Evolutionary conservation across 1,140 invertebrate species (phyloP), one percentile per base, ranked within the genome.

Genomic region (Neodiprion fabricii): DNA sequence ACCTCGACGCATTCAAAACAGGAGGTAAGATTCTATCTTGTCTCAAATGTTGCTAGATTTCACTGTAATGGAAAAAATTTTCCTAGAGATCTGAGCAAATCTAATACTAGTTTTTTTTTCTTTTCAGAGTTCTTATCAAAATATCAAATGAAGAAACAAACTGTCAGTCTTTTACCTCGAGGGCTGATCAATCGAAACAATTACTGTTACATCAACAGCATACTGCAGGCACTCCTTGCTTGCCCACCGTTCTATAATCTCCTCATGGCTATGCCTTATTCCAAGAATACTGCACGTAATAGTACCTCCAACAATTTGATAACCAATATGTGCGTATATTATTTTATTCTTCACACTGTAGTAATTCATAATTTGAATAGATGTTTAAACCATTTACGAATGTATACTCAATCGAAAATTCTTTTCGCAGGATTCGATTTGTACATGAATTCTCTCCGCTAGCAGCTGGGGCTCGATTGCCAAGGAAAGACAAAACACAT

Each of bases 201-300:
- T 90, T 98, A 96, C 88, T 99, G 97, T 88, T 99, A 98, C 82
- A 96, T 98, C 47, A 98, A 99, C 89, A 96, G 97, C 48, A 96
- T 95, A 74, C 87, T 97, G 50, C 96, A 97, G 89, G 96, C 97
- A 0, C 88, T 98, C 70, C 89, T 98, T 0, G 96, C 95, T 40
- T 98, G 97, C 86, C 95, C 97, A 17, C 96, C 97, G 0, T 96
- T 99, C 89, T 98, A 96, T 84, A 97, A 98, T 89, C 90, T 98
- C 81, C 88, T 98, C 77, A 93, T 92, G 79, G 91, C 93, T 66
- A 86, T 95, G 78, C 91, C 92, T 9, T 89, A 91, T 80, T 90
- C 92, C 72, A 85, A 89, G 80, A 83, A 85, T 75, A 87, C 90
- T 3, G 85, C 91, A 10, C 91, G 90, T 72, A 87, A 86, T 76